Evolutionary conservation across 2,113 vertebrate genomes (phyloP).

Genomic region (Hippolais icterina): DNA sequence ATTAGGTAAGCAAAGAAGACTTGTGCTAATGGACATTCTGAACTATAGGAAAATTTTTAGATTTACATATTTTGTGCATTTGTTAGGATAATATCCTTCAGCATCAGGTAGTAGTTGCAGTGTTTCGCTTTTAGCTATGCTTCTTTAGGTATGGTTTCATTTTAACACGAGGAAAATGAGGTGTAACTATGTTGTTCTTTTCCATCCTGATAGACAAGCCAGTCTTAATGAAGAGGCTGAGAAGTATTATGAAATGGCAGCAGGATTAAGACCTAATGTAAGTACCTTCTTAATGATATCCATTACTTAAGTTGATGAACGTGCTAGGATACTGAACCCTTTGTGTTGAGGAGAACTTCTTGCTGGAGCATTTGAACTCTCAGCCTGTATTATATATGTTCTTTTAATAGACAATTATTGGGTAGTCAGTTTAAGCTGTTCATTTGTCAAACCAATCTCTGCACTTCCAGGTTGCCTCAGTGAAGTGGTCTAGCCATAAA

Average conservation of each 20-base stretch:
- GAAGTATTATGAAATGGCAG: constrained; percentile 92
- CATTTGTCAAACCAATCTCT: neutral
- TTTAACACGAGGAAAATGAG: neutral
- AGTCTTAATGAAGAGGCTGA: constrained; percentile 95
- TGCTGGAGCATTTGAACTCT: neutral
- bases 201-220: constrained; percentile 85
- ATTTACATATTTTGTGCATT: neutral
- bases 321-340: neutral
- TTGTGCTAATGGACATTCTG: neutral
- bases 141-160: neutral
- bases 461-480: neutral
- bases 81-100: neutral
- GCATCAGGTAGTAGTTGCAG: neutral
- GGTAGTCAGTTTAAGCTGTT: neutral
- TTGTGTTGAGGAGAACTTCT: neutral
- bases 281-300: constrained; percentile 73
- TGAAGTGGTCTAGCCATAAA: neutral
- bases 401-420: neutral
- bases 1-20: neutral
- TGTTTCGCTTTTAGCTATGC: neutral
- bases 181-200: neutral
- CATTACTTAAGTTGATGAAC: constrained; percentile 23
- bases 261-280: constrained; percentile 91
- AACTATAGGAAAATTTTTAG: neutral
- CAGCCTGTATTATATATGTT: neutral